Base-by-base conservation (phyloP, 2,888 invertebrate species). In the Drosophila ezoana region DNA sequence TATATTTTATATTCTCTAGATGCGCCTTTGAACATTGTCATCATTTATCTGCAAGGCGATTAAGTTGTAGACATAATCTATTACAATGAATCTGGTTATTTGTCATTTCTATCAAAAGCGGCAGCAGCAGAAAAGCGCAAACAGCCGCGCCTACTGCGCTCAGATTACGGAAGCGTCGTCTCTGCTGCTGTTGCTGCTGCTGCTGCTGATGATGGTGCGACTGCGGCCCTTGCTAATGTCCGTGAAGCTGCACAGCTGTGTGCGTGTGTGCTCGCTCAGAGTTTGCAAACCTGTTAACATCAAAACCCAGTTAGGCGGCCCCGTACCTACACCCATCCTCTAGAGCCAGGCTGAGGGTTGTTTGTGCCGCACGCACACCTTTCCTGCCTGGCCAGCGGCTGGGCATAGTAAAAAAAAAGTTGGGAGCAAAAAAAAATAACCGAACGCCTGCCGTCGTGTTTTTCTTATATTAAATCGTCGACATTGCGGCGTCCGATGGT, bases 31-130 rank as follows among this genome's bases (percentile, higher is more conserved):
- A 87, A 87, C 88, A 90, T 89, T 90, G 90, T 89, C 90, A 90
- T 91, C 90, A 90, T 91, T 90, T 90, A 91, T 91, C 85, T 87
- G 89, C 90, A 85, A 90, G 87, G 90, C 91, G 91, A 91, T 91
- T 91, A 91, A 91, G 91, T 91, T 91, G 91, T 91, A 91, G 91
- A 91, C 91, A 91, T 90, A 91, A 91, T 91, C 91, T 91, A 91
- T 91, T 91, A 91, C 90, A 91, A 91, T 89, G 90, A 90, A 91
- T 91, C 91, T 91, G 85, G 90, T 91, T 91, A 91, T 91, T 91
- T 91, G 90, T 90, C 91, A 91, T 91, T 90, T 84, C 82, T 81
- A 81, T 80, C 85, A 74, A 81, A 81, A 63, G 71, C 49, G 54
- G 68, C 41, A 65, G 59, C 68, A 71, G 76, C 84, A 75, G 82